Evolutionary conservation across 2,888 invertebrate genomes (phyloP), one percentile per base, ranked within the genome.

Genomic region (Phaedon cochleariae): DNA sequence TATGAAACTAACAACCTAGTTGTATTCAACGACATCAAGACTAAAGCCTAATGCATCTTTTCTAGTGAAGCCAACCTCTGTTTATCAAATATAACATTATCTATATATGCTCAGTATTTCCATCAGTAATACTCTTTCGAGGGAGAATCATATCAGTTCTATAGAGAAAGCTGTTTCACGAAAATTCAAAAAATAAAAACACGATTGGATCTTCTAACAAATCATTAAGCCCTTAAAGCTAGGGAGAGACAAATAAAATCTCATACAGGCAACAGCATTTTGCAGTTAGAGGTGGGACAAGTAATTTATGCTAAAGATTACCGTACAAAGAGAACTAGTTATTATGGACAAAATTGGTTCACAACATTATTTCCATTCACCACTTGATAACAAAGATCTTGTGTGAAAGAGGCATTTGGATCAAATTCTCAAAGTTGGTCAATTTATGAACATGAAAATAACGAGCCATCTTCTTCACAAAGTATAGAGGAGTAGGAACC

Each of bases 281-380:
- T 57, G 57, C 31, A 57, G 31, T 57, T 57, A 15, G 18, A 18
- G 57, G 21, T 57, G n/a, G 57, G 41, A 22, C 45, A 57, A 15
- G 6, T 57, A 10, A 45, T 45, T 10, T 45, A 57, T 17, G 22
- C 15, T 3, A 31, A 45, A 57, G 22, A 45, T 41, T 41, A 21
- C 41, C 20, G n/a, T n/a, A n/a, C n/a, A n/a, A n/a, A n/a, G n/a
- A n/a, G 52, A 52, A 29, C 12, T 21, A 15, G 26, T 52, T n/a
- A 31, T 52, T 34, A 52, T 17, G 10, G 37, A 52, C 3, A 51
- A 37, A 37, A 34, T 51, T 34, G 59, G 52, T 7, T 34, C 21
- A 7, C 51, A 60, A 41, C 51, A 60, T 21, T 52, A 60, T 60
- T 21, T 52, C 37, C 52, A 52, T 60, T 51, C 51, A 21, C 59